phyloP scores from a whole-genome alignment of 2,113 vertebrate species.

The Syngnathoides biaculeatus region DNA sequence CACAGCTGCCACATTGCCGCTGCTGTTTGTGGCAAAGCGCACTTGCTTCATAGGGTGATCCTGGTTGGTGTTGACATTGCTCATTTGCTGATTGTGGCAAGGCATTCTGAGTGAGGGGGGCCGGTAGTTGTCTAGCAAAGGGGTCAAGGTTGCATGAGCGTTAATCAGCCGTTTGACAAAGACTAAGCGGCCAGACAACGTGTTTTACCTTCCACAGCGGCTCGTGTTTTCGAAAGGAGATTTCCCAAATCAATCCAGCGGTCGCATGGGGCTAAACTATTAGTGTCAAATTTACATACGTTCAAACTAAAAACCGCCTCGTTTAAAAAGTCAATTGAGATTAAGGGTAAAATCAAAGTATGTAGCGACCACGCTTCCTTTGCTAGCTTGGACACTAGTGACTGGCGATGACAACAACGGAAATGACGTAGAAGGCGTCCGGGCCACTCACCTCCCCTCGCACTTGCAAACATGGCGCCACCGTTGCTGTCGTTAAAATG shows the following conservation, averaged over 20 bases:
- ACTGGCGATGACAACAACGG: constrained; percentile 24
- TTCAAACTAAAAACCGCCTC: not conserved
- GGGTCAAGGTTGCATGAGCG: constrained; percentile 1
- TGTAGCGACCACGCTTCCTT: not conserved
- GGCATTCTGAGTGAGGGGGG: constrained; percentile 67
- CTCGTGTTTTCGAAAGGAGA: not conserved
- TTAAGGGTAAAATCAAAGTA: not conserved
- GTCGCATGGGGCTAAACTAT: no score
- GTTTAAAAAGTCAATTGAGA: constrained; percentile 6
- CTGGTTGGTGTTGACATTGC: constrained; percentile 59
- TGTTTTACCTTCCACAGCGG: constrained; percentile 37
- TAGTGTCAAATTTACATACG: not conserved
- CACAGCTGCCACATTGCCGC: constrained; percentile 39
- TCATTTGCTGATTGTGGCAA: constrained; percentile 78
- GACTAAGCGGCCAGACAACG: constrained; percentile 37
- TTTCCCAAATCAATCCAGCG: not conserved
- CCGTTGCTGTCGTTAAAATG: constrained; percentile 63
- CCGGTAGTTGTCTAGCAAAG: not conserved
- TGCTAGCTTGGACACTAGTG: constrained; percentile 45
- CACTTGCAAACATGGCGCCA: constrained; percentile 70
- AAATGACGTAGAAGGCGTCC: constrained; percentile 47
- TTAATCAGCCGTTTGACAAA: constrained; percentile 24
- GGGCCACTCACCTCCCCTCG: constrained; percentile 16
- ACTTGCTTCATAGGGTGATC: constrained; percentile 73
- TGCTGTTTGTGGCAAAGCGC: constrained; percentile 70